Evolutionary conservation across 2,113 vertebrate species (phyloP).

Genomic region (Thinocorus orbignyianus): DNA sequence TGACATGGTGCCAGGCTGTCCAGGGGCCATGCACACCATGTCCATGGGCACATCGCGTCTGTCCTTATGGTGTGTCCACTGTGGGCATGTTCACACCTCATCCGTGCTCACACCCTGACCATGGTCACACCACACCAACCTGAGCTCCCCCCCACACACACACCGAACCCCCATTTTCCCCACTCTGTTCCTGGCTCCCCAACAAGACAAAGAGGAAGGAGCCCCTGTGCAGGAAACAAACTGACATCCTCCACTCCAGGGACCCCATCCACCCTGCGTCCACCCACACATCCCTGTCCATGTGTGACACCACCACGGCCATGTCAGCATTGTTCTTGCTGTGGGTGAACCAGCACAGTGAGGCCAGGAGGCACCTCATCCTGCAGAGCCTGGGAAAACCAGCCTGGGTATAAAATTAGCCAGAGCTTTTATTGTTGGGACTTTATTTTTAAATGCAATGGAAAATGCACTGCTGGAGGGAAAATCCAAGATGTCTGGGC

Average conservation of each 20-base stretch:
- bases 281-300: no score
- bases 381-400: background rate
- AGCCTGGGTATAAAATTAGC: background rate
- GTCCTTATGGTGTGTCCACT: background rate
- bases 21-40: rapidly evolving
- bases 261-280: no score
- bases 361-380: no score
- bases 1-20: background rate
- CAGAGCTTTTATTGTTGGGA: background rate
- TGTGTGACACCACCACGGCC: no score
- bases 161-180: rapidly evolving
- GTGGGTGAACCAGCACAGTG: background rate
- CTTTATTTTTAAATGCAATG: slow-evolving; percentile 16
- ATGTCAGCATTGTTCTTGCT: no score
- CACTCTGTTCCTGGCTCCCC: background rate
- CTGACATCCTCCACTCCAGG: rapidly evolving
- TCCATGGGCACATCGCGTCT: background rate
- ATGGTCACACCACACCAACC: background rate
- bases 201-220: background rate
- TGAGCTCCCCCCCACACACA: rapidly evolving
- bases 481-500: background rate
- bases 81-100: rapidly evolving
- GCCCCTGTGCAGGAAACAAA: background rate
- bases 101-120: no score
- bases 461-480: background rate